Conservation (phyloP, 2,888 invertebrate species). For the Aphodius granarius region DNA sequence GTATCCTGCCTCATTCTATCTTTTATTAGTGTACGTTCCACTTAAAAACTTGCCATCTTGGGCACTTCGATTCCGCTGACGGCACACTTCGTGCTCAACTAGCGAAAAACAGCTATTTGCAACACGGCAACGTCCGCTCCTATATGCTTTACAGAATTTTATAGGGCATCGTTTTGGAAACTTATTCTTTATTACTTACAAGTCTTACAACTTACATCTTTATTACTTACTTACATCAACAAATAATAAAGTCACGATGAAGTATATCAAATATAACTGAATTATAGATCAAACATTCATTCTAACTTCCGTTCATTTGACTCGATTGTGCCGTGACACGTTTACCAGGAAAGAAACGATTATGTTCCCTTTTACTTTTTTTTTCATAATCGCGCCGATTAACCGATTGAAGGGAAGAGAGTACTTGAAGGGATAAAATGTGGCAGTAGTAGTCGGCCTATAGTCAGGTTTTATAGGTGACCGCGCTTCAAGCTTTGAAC, state of each 20-base stretch:
- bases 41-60: conserved; percentile 41
- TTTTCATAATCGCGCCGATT: not conserved
- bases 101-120: conserved; percentile 41
- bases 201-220: not conserved
- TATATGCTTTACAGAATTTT: not conserved
- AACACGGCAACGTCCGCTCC: not conserved
- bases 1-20: not conserved
- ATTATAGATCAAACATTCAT: no score
- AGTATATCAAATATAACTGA: no score
- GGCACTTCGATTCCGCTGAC: conserved; percentile 49
- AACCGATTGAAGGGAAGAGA: not conserved
- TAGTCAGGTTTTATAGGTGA: conserved; percentile 19
- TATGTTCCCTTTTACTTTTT: not conserved
- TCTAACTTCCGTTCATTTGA: no score
- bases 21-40: conserved; percentile 13
- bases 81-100: conserved; percentile 49
- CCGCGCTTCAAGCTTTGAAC: conserved; percentile 24
- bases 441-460: not conserved
- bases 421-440: not conserved
- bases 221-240: not conserved
- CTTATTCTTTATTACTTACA: not conserved
- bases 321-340: not conserved
- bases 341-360: not conserved
- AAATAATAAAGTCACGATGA: no score
- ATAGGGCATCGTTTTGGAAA: not conserved